Conservation (phyloP, 2,797 vertebrate genomes). For the Bucorvus abyssinicus region DNA sequence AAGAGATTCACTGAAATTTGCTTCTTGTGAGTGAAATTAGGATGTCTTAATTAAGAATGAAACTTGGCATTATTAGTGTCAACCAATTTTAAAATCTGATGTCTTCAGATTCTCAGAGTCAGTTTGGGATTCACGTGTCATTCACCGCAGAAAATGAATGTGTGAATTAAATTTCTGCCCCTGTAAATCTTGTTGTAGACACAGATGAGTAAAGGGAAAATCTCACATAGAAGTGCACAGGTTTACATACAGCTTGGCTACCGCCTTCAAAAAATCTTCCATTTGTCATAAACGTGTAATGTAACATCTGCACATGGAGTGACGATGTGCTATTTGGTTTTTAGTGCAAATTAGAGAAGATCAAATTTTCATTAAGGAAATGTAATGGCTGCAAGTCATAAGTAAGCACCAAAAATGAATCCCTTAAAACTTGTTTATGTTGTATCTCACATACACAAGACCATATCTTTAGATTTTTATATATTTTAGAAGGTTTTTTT, state of each 20-base stretch:
- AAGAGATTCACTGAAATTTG: background rate
- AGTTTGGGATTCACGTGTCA: background rate
- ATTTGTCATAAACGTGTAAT: background rate
- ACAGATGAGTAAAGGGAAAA: background rate
- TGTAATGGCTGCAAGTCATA: background rate
- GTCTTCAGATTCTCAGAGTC: background rate
- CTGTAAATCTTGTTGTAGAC: background rate
- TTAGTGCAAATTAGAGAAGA: background rate
- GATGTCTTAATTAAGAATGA: conserved; percentile 16
- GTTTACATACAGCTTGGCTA: background rate
- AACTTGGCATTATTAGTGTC: background rate
- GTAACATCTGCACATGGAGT: background rate
- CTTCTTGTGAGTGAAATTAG: background rate
- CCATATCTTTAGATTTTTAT: background rate
- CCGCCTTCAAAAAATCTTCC: background rate
- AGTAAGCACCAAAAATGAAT: background rate
- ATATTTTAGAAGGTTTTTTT: background rate
- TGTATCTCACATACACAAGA: background rate
- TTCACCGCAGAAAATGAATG: background rate
- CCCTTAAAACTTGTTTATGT: background rate
- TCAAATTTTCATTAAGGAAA: background rate
- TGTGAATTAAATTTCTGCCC: background rate
- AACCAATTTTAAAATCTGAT: background rate
- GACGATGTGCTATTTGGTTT: background rate
- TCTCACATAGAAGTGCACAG: background rate